phyloP scores from a whole-genome alignment of 2,797 vertebrate genomes.

The Aeoliscus strigatus region DNA sequence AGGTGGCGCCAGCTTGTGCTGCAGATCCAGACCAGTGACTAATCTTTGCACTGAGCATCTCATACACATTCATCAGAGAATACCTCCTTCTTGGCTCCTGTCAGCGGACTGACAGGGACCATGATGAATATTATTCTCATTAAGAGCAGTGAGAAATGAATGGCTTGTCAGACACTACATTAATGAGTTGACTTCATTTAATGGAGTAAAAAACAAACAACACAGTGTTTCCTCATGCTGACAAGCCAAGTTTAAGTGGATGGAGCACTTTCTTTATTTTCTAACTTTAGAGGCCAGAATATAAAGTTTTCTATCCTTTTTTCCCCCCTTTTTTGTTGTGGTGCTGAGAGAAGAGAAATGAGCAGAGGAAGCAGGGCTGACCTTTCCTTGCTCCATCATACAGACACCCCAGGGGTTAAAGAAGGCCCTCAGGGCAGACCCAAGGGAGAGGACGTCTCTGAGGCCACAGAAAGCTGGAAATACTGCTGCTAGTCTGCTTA shows the following conservation, averaged over 20 bases:
- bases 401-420: constrained; percentile 42
- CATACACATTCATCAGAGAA: too few relatives aligned
- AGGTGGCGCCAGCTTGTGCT: too few relatives aligned
- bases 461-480: constrained; percentile 27
- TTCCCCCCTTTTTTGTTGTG: too few relatives aligned
- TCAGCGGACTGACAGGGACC: constrained; percentile 41
- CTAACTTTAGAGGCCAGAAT: too few relatives aligned
- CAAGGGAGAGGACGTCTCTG: constrained; percentile 24
- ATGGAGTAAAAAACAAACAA: constrained; percentile 20
- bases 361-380: constrained; percentile 34
- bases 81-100: too few relatives aligned
- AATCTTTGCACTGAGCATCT: too few relatives aligned
- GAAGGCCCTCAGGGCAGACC: constrained; percentile 33
- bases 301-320: too few relatives aligned
- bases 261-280: constrained; percentile 25
- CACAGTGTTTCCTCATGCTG: constrained; percentile 11
- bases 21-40: too few relatives aligned
- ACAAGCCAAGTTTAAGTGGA: constrained; percentile 25
- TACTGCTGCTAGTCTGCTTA: too few relatives aligned
- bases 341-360: constrained; percentile 35
- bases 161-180: constrained; percentile 54
- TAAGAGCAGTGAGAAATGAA: constrained; percentile 59
- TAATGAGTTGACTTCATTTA: constrained; percentile 54
- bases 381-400: constrained; percentile 56
- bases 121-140: constrained; percentile 60